Base-by-base conservation (phyloP, 2,888 invertebrate genomes). In the Byasa hedistus region DNA sequence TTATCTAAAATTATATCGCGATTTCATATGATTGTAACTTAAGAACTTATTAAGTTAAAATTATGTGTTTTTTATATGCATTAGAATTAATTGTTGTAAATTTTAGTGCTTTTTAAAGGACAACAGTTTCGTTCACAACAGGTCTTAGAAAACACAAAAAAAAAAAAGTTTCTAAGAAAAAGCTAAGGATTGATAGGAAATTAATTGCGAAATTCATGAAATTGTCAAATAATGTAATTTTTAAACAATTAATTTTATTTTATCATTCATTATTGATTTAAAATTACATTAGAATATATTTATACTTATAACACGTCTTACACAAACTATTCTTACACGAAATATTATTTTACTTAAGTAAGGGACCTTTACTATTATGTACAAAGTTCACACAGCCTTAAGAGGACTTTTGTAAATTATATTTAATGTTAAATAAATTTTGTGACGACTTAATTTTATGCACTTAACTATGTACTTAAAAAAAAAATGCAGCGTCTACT, bases 281-380 rank as follows among this genome's bases (percentile, higher is more conserved):
- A 17, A 48, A 48, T 19, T 4, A 51, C 51, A 51, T 56, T 56
- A 36, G 32, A 57, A 57, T 63, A 63, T 17, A 63, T 23, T 22
- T 10, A 21, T 55, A 58, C 7, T n/a, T 21, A 3, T n/a, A 3
- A n/a, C 21, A 51, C 7, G n/a, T 51, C 10, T 51, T 5, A 51
- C 10, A 51, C 51, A 51, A 51, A 51, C 15, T 39, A 15, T 12
- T 39, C 51, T 51, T 51, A 51, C n/a, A n/a, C 21, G 21, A 51
- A 51, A 62, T 15, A n/a, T 60, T 57, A 64, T 44, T 17, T 8
- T 58, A 56, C 22, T 44, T 51, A 64, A 58, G 19, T 78, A 82
- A 56, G 79, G 79, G 78, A 80, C 79, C 85, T 85, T 84, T 84
- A 86, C 85, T 88, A 72, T 84, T 84, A 87, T 87, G 84, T 89